Conservation (phyloP, 92 coral and sea anemone genomes). For the Parazoanthus swiftii region DNA sequence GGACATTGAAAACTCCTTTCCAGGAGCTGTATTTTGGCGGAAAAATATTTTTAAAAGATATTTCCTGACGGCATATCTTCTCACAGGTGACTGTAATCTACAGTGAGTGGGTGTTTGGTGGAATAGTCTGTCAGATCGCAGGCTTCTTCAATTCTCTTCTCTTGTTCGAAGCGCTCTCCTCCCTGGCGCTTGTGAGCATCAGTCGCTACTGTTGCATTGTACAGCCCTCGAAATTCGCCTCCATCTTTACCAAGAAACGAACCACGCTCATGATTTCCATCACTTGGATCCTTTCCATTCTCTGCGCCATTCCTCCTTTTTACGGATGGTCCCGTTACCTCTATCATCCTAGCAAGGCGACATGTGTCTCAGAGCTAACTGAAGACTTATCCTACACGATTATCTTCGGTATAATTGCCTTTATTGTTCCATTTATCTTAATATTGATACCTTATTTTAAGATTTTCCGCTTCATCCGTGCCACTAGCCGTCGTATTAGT, state of each 20-base stretch:
- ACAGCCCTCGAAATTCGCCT: conserved; percentile 68
- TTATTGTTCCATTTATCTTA: conserved; percentile 63
- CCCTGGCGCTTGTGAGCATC: conserved; percentile 74
- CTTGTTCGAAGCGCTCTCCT: conserved; percentile 74
- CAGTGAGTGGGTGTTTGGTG: conserved; percentile 51
- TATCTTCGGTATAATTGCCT: conserved; percentile 58
- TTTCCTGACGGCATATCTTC: neutral
- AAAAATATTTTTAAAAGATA: neutral
- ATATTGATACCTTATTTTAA: conserved; percentile 73
- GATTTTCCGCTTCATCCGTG: conserved; percentile 79
- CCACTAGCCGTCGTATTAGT: conserved; percentile 64
- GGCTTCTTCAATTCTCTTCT: conserved; percentile 78
- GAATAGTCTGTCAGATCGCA: conserved; percentile 58
- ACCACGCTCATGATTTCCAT: conserved; percentile 63
- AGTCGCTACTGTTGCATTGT: conserved; percentile 84
- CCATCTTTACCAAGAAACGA: conserved; percentile 63
- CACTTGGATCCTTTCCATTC: conserved; percentile 68
- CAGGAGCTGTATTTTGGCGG: neutral
- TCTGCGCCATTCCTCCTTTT: conserved; percentile 72
- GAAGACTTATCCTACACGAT: conserved; percentile 66
- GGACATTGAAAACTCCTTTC: no score
- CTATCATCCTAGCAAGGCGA: conserved; percentile 61
- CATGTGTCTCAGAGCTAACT: conserved; percentile 57
- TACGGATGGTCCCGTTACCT: conserved; percentile 67
- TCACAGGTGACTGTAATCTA: conserved; percentile 42